Base-by-base conservation (phyloP, 2,113 vertebrate genomes). In the Morphnarchus princeps region DNA sequence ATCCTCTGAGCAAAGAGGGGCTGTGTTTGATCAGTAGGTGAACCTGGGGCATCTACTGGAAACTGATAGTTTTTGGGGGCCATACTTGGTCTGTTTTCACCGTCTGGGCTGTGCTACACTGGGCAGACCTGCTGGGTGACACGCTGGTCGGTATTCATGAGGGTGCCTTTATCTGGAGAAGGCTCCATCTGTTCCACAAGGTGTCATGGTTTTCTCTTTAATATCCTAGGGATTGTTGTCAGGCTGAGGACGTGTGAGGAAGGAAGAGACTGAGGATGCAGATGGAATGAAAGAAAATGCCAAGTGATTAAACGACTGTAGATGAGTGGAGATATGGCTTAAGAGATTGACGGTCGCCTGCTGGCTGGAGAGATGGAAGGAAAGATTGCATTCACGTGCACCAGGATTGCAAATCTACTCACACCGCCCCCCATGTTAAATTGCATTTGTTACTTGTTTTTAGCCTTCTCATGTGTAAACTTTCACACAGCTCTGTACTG, bases 201-300 rank as follows among this genome's bases (percentile, higher is more conserved):
- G 87, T 96, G 87, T 96, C 89, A 95, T 66, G 67, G 59, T 96
- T 97, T 96, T 97, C 96, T 97, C 55, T 96, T 93, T 91, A 91
- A 93, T 86, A 85, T 91, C 91, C 82, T 13, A 63, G 87, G 67
- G 84, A 70, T 69, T 95, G 91, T 96, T 96, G 88, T 95, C 82
- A 97, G 88, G 65, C 81, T 93, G 73, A 93, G 90, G 47, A 82
- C 25, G 3, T n/a, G 81, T 73, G 55, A 93, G 91, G 49, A 85
- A 91, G 90, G 88, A 90, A 92, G 89, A 95, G 79, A 14, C 79
- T 32, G 91, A 96, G 85, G 65, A 86, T 94, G 82, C 93, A 97
- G 85, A 91, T 73, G 85, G 91, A 94, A 90, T 47, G 54, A 55
- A 90, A 78, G 89, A 86, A 96, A 93, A 95, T 85, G 26, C 78